Conservation (phyloP, 2,888 invertebrate genomes). For the Limnephilus lunatus region DNA sequence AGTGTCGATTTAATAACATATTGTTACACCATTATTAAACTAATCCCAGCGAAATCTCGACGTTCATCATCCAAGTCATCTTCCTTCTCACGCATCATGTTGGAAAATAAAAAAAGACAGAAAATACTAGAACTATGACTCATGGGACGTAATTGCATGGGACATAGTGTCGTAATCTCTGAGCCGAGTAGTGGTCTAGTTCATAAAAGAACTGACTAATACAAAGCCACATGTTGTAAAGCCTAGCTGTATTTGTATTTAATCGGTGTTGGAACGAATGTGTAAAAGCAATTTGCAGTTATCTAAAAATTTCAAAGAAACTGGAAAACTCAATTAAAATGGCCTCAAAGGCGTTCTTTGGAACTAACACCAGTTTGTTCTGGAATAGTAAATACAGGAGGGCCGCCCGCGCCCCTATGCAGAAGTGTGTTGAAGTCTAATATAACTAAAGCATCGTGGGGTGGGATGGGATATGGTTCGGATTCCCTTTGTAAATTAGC, state of each 20-base stretch:
- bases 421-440: constrained; percentile 14
- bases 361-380: not conserved
- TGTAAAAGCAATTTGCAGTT: not conserved
- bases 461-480: not conserved
- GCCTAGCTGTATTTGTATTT: not conserved
- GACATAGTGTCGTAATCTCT: too few species aligned
- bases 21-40: too few species aligned
- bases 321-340: constrained; percentile 12
- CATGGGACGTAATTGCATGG: not conserved
- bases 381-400: not conserved
- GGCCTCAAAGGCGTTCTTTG: not conserved
- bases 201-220: not conserved
- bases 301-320: constrained; percentile 13
- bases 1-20: not conserved
- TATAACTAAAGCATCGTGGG: constrained; percentile 19
- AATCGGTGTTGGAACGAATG: not conserved
- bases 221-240: not conserved
- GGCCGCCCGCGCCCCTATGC: not conserved
- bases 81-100: too few species aligned
- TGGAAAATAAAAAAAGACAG: too few species aligned
- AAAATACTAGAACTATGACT: too few species aligned
- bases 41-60: too few species aligned
- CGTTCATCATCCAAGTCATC: too few species aligned
- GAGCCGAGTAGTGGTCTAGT: too few species aligned
- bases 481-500: constrained; percentile 60